Evolutionary conservation across 2,888 invertebrate species (phyloP).

Genomic region (Tetranychus piercei): DNA sequence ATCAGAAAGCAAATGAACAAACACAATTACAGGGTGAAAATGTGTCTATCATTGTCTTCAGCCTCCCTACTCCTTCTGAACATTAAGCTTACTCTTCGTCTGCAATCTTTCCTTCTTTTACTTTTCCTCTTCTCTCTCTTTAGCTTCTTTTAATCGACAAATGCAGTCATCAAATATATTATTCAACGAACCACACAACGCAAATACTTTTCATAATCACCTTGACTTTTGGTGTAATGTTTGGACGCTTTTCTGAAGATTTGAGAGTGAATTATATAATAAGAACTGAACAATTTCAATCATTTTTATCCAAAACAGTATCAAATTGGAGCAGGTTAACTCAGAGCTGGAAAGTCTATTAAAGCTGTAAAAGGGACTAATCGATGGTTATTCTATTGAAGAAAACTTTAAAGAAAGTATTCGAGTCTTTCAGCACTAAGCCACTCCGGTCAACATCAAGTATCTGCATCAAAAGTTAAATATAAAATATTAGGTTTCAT

Average conservation of each 20-base stretch:
- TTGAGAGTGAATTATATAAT: not conserved
- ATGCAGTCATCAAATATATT: too few species aligned
- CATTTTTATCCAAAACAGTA: not conserved
- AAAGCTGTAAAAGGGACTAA: not conserved
- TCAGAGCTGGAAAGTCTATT: not conserved
- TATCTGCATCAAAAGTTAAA: not conserved
- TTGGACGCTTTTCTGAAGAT: not conserved
- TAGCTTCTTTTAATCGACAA: too few species aligned
- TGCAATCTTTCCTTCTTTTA: too few species aligned
- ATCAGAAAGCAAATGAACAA: too few species aligned
- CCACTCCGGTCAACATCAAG: not conserved
- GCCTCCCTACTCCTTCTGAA: too few species aligned
- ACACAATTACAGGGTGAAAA: too few species aligned
- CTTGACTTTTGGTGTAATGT: not conserved
- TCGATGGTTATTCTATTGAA: conserved; percentile 1
- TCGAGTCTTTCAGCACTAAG: not conserved
- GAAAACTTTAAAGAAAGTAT: not conserved
- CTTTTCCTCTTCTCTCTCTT: too few species aligned
- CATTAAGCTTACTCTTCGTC: too few species aligned
- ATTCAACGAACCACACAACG: too few species aligned
- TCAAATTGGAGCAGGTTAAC: not conserved
- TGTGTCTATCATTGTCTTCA: too few species aligned
- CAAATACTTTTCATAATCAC: not conserved
- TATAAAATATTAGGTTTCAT: too few species aligned
- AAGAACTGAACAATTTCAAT: not conserved